Evolutionary conservation across 2,797 vertebrate genomes (phyloP).

Genomic region (Adelosebastes latens): DNA sequence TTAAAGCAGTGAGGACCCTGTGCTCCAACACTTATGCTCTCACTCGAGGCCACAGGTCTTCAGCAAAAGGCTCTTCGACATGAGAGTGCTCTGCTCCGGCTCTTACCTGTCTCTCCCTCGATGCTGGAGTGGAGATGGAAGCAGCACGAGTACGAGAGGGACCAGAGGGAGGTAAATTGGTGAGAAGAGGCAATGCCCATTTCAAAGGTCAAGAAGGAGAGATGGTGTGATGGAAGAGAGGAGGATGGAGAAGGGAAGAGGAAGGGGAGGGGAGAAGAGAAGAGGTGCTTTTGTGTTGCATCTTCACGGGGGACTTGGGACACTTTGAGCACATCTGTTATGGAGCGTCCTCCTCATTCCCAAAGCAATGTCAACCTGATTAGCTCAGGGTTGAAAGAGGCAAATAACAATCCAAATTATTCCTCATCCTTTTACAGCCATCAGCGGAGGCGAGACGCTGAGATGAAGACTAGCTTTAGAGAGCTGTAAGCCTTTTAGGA

Average conservation of each 20-base stretch:
- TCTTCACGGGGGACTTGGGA: constrained; percentile 67
- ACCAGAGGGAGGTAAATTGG: constrained; percentile 77
- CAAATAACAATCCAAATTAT: constrained; percentile 83
- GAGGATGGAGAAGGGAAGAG: constrained; percentile 36
- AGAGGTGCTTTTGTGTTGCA: constrained; percentile 59
- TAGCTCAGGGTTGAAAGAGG: constrained; percentile 81
- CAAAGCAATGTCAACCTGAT: constrained; percentile 86
- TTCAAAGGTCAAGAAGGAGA: constrained; percentile 80
- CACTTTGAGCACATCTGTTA: constrained; percentile 81
- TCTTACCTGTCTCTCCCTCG: constrained; percentile 87
- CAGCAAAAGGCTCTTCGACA: constrained; percentile 90
- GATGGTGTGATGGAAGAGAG: constrained; percentile 67
- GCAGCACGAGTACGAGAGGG: constrained; percentile 67
- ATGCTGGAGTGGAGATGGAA: constrained; percentile 74
- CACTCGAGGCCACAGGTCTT: constrained; percentile 74
- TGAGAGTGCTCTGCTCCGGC: constrained; percentile 87
- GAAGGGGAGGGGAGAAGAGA: constrained; percentile 22
- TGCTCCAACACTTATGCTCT: constrained; percentile 56
- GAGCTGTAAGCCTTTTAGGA: constrained; percentile 86
- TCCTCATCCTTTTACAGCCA: constrained; percentile 85
- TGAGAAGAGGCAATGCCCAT: constrained; percentile 78
- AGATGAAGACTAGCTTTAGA: constrained; percentile 75
- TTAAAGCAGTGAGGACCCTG: constrained; percentile 80
- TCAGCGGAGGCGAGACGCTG: constrained; percentile 59
- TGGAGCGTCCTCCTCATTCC: constrained; percentile 72